Evolutionary conservation across 35 echinoderm and acorn worm genomes (phyloP).

Genomic region (Ophiothrix spiculata): DNA sequence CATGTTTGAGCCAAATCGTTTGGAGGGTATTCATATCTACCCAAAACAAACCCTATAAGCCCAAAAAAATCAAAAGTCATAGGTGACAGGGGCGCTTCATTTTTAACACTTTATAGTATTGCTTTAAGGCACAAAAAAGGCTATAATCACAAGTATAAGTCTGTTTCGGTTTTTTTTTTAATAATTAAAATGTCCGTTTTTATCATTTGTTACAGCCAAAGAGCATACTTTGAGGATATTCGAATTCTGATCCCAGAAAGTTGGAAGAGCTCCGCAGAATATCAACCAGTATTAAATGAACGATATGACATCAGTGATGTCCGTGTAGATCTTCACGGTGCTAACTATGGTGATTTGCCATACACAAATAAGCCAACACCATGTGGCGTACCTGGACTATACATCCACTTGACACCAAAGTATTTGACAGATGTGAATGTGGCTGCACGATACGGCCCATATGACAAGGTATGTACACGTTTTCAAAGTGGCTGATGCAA

Average conservation of each 20-base stretch:
- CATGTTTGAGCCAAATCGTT: too few species aligned
- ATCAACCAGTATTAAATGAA: slow-evolving; percentile 48
- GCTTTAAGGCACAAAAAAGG: too few species aligned
- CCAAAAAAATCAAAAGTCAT: too few species aligned
- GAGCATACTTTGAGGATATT: slow-evolving; percentile 76
- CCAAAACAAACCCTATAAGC: too few species aligned
- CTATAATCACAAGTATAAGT: too few species aligned
- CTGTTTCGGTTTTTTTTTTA: too few species aligned
- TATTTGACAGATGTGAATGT: slow-evolving; percentile 24
- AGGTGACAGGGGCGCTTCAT: too few species aligned
- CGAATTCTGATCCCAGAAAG: slow-evolving; percentile 77
- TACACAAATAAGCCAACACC: slow-evolving; percentile 74
- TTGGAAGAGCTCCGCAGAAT: slow-evolving; percentile 36
- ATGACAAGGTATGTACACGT: slow-evolving; percentile 37
- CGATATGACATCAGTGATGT: slow-evolving; percentile 84
- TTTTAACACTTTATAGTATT: too few species aligned
- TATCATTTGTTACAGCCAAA: slow-evolving; percentile 21
- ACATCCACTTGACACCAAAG: slow-evolving; percentile 76
- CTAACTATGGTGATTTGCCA: slow-evolving; percentile 43
- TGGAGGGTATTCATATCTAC: too few species aligned
- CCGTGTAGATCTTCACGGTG: slow-evolving; percentile 62
- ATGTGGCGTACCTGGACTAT: slow-evolving; percentile 65
- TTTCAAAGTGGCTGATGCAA: too few species aligned
- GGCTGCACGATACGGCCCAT: slow-evolving; percentile 5
- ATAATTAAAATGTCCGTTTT: background rate